Evolutionary conservation across 2,797 vertebrate species (phyloP).

Genomic region (Sebastolobus altivelis): DNA sequence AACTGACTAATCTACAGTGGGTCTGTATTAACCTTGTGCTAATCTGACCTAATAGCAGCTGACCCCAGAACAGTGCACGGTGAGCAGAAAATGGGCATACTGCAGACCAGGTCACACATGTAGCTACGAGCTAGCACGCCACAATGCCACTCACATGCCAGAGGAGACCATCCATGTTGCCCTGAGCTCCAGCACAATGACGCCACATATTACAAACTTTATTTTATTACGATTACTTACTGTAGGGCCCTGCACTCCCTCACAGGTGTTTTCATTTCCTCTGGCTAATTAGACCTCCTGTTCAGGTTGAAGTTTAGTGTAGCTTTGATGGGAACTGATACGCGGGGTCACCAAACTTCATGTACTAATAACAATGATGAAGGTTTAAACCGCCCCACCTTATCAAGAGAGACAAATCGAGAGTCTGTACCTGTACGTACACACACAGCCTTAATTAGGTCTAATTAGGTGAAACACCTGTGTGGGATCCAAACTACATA

Average conservation of each 20-base stretch:
- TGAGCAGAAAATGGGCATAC: background rate
- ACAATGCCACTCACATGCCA: background rate
- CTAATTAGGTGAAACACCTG: background rate
- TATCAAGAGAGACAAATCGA: background rate
- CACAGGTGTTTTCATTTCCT: background rate
- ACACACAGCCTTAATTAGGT: background rate
- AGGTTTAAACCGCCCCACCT: background rate
- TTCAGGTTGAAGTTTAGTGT: background rate
- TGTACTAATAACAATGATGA: slow-evolving; percentile 3
- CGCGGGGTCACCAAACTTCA: background rate
- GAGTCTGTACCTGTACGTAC: background rate
- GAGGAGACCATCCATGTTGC: background rate
- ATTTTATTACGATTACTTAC: background rate
- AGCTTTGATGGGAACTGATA: background rate
- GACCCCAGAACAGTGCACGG: slow-evolving; percentile 25
- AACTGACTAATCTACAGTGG: slow-evolving; percentile 32
- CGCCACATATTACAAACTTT: background rate
- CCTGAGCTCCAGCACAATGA: background rate
- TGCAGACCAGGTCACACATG: background rate
- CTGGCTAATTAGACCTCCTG: slow-evolving; percentile 13
- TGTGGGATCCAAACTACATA: background rate
- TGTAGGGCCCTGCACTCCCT: background rate
- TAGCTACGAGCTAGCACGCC: background rate
- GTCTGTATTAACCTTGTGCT: slow-evolving; percentile 6
- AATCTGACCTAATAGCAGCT: slow-evolving; percentile 31